Conservation (phyloP, 2,888 invertebrate genomes). For the Trissonchulus latispiculum region DNA sequence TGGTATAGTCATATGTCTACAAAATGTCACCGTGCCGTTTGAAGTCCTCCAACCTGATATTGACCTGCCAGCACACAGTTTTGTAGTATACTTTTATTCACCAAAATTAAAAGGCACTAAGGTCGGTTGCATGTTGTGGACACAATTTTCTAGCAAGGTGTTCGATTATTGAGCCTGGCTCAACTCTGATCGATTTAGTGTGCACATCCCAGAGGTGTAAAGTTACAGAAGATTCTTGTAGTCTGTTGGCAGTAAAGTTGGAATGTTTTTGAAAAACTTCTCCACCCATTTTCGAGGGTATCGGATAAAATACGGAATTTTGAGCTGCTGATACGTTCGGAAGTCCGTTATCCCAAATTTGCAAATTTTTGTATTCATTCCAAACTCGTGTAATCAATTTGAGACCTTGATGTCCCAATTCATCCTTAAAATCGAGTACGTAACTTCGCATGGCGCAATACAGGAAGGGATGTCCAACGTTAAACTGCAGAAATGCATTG, state of each 20-base stretch:
- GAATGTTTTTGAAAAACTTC: background rate
- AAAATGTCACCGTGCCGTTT: no score
- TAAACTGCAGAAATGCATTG: constrained; percentile 1
- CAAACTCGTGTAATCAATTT: background rate
- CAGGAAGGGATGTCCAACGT: background rate
- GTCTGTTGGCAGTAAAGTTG: no score
- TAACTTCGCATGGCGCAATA: constrained; percentile 3
- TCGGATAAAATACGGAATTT: constrained; percentile 1
- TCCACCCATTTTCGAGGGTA: background rate
- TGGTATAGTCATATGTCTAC: no score
- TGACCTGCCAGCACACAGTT: no score
- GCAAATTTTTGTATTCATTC: background rate
- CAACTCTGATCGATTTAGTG: background rate
- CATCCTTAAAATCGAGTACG: constrained; percentile 1
- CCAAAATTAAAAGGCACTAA: no score
- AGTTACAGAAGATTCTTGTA: no score
- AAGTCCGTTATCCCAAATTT: background rate
- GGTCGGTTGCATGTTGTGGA: no score
- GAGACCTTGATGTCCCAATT: constrained; percentile 15
- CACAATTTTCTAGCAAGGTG: background rate
- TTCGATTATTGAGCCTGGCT: constrained; percentile 6
- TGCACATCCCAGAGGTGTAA: constrained; percentile 7
- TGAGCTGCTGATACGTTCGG: background rate
- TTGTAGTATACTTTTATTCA: no score
- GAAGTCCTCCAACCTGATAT: no score